Base-by-base conservation (phyloP, 2,888 invertebrate species). In the Leptinotarsa rubiginosa region DNA sequence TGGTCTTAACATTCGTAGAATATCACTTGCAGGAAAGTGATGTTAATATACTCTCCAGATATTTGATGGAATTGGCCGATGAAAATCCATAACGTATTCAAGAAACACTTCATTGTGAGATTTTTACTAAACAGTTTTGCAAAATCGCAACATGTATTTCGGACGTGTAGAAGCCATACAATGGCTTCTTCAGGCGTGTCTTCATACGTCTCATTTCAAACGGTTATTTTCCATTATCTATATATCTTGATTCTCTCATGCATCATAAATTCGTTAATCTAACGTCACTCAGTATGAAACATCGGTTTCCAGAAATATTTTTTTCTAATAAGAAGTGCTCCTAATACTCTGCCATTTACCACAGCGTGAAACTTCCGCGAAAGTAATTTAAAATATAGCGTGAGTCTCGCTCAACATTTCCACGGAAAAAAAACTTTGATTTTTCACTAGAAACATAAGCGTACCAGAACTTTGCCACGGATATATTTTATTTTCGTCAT, bases 401-500 rank as follows among this genome's bases (percentile, higher is more conserved):
- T 54, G 52, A 68, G 31, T 41, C 68, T n/a, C 69, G 47, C 10
- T 41, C 41, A 4, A 62, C 41, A 31, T 62, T 41, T 31, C 25
- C 62, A 5, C 47, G 20, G 20, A 41, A 41, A 67, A 67, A 68
- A 69, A 69, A 69, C 69, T 69, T 56, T 69, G 69, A 69, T 69
- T 69, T 69, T 69, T 54, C 69, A 47, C 52, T 47, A 12, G 41
- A 72, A 69, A 75, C 67, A 68, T 68, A 66, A 65, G 68, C 70
- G 54, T 31, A 69, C 68, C 16, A 64, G 62, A 75, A 75, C 41
- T 75, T 75, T 66, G 20, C 66, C n/a, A 72, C 69, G 22, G 20
- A 54, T 59, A 75, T 75, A 75, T 75, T 75, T 75, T 72, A 75
- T 72, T 69, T 49, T 65, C 56, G 12, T 20, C 56, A 62, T 31